Evolutionary conservation across 2,113 vertebrate genomes (phyloP), one percentile per base, ranked within the genome.

Genomic region (Nothocercus julius): DNA sequence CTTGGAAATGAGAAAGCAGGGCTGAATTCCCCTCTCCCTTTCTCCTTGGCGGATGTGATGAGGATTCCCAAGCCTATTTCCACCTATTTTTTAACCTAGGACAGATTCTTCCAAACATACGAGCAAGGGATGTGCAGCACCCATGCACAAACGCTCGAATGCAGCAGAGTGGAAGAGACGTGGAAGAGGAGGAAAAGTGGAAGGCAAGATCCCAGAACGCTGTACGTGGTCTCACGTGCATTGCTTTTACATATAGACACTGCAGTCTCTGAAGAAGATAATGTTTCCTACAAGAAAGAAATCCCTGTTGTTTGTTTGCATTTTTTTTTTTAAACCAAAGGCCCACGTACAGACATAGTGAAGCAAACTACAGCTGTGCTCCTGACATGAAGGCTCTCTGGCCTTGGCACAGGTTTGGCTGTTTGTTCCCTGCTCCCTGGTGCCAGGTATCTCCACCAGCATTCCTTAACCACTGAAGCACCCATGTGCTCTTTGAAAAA

Each of bases 391-490:
- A 56, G 3, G 1, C 51, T 94, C 74, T 74, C 21, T 0, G 1
- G 69, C 79, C 76, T 51, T 36, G 4, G 70, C 85, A 20, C 32
- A 67, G 74, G 42, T 6, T 2, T 1, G 75, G 58, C 22, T 80
- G 36, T 92, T 68, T 69, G 77, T 94, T 88, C 73, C 83, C 53
- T 79, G 80, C 73, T 95, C 82, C 91, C 82, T 17, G 14, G 70
- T 95, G 87, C 84, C 84, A 32, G 38, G 53, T 76, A 84, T 66
- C 88, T 81, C 70, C 40, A 28, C 3, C 75, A 64, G 83, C 88
- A 95, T 90, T 95, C 89, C 90, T 76, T 88, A 90, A 79, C 82
- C 79, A 87, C 78, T n/a, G 47, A 27, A 87, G 66, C 75, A 67
- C 82, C 91, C 80, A 16, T 28, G 69, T 72, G 63, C 63, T 84